Percentiles rank a stretch among this genome's conserved stretches.
Evolutionary conservation across 2,888 invertebrate species (phyloP).

Genomic region (Tipula unca): DNA sequence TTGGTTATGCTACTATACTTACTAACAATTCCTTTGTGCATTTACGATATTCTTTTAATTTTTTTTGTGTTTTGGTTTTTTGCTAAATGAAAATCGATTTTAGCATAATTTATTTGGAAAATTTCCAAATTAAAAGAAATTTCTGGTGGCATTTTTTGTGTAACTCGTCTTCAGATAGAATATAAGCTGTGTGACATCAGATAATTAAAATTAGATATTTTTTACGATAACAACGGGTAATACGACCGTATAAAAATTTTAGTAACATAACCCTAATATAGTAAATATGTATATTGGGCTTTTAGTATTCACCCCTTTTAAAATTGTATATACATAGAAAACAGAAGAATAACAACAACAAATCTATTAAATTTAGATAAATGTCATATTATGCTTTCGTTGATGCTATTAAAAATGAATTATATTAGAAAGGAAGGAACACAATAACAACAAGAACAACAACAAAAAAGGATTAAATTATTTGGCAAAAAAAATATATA

Average conservation of each 20-base stretch:
- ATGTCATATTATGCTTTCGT: background rate
- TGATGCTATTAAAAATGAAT: constrained; percentile 8
- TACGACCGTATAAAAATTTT: background rate
- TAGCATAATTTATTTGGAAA: background rate
- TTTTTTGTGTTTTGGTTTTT: background rate
- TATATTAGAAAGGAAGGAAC: background rate
- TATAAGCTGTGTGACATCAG: background rate
- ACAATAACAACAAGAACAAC: background rate
- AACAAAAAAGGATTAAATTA: background rate
- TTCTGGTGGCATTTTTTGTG: background rate
- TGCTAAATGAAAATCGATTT: background rate
- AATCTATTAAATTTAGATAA: background rate
- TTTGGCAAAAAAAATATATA: background rate
- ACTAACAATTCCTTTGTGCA: background rate
- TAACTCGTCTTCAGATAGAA: background rate
- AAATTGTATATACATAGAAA: background rate
- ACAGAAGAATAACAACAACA: background rate
- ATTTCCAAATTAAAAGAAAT: background rate
- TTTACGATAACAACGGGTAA: background rate
- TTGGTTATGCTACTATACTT: background rate
- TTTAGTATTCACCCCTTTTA: background rate
- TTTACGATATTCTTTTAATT: background rate
- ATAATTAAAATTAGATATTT: constrained; percentile 2
- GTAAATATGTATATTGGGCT: background rate
- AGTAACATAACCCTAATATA: background rate